phyloP scores from a whole-genome alignment of 1,140 invertebrate species.

The Teleopsis dalmanni region DNA sequence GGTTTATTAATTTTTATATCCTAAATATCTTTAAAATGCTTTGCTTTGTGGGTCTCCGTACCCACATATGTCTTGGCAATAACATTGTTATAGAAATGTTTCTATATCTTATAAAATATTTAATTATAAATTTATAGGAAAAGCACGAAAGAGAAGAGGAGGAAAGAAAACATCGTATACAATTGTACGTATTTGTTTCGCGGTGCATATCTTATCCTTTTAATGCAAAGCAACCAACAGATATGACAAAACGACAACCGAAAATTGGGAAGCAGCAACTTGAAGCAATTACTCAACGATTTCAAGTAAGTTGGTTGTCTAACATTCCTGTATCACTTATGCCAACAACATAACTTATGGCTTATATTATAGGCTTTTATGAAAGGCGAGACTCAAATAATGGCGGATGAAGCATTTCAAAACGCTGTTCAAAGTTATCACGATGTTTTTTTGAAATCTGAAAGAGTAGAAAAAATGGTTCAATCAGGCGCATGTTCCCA shows the following conservation, averaged over 20 bases:
- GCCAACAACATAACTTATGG: neutral
- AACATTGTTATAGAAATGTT: too few species aligned
- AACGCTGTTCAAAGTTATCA: slow-evolving; percentile 97
- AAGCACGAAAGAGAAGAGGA: slow-evolving; percentile 86
- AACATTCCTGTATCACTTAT: neutral
- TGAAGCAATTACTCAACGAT: slow-evolving; percentile 89
- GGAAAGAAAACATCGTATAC: slow-evolving; percentile 84
- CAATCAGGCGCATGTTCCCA: slow-evolving; percentile 94
- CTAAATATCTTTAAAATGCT: too few species aligned
- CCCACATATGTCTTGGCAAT: too few species aligned
- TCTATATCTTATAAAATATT: too few species aligned
- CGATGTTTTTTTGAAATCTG: slow-evolving; percentile 96
- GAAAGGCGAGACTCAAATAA: slow-evolving; percentile 93
- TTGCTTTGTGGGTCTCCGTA: too few species aligned
- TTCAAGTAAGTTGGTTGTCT: slow-evolving; percentile 60
- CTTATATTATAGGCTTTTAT: slow-evolving; percentile 62
- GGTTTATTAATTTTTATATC: too few species aligned
- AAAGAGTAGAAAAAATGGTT: slow-evolving; percentile 91
- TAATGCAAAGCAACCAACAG: slow-evolving; percentile 97
- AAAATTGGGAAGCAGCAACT: slow-evolving; percentile 96
- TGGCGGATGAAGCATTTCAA: slow-evolving; percentile 98
- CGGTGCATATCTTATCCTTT: slow-evolving; percentile 98
- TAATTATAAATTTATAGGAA: slow-evolving; percentile 56
- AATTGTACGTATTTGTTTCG: slow-evolving; percentile 97
- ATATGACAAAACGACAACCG: slow-evolving; percentile 86